Conservation (phyloP, 2,113 vertebrate genomes). For the Arenaria interpres region DNA sequence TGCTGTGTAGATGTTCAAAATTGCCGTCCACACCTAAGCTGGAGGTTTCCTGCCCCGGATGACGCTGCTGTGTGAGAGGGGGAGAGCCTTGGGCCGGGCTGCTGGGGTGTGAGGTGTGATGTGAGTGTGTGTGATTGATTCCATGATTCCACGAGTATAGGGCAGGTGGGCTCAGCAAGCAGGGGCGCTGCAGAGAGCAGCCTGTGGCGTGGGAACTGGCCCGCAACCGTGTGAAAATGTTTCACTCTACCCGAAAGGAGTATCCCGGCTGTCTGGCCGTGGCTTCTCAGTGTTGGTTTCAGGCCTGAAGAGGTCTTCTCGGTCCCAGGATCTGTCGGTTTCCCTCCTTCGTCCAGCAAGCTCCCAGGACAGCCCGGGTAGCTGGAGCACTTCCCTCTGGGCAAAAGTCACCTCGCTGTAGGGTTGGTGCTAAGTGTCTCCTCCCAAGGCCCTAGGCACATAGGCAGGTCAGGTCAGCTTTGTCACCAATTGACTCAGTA, state of each 20-base stretch:
- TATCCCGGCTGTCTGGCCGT: rapidly evolving
- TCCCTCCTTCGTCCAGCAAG: neutral
- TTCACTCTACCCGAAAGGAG: neutral
- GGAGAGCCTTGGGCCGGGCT: neutral
- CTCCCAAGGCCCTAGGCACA: neutral
- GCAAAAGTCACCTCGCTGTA: neutral
- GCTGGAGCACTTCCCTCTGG: rapidly evolving
- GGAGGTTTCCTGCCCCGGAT: neutral
- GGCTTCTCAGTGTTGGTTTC: neutral
- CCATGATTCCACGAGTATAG: neutral
- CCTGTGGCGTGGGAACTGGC: rapidly evolving
- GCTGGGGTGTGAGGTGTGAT: rapidly evolving
- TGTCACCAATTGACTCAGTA: neutral
- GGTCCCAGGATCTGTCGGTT: neutral
- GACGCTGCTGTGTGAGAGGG: neutral
- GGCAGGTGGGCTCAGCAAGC: neutral
- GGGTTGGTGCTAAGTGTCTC: neutral
- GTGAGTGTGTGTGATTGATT: neutral
- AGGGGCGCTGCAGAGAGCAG: neutral
- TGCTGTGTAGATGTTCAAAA: neutral
- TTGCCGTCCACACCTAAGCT: neutral
- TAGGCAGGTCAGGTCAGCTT: neutral
- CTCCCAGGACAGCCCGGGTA: neutral
- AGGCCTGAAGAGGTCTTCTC: neutral
- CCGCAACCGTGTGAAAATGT: rapidly evolving